These are phyloP conservation scores for Serinus canaria DNA, from an alignment of 2,113 vertebrate species.

Conservation along the genomic window DNA sequence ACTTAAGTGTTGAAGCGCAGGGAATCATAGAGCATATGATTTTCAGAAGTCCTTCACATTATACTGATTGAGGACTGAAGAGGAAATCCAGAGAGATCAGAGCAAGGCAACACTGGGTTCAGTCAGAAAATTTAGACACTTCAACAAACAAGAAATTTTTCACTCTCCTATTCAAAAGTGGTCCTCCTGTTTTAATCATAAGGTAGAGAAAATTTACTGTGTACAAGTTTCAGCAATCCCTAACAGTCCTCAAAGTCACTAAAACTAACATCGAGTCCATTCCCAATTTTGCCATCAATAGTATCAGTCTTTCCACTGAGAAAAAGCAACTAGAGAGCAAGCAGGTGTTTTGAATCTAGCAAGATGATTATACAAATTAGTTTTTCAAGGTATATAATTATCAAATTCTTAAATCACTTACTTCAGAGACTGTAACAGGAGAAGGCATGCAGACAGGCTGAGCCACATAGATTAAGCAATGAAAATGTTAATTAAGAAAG, in stretches of 20 bases:
- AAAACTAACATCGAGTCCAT: not conserved
- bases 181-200: not conserved
- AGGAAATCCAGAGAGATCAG: not conserved
- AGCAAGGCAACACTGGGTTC: not conserved
- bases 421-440: slow-evolving; percentile 25
- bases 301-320: not conserved
- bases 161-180: not conserved
- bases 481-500: not conserved
- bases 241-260: not conserved
- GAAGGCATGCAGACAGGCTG: not conserved
- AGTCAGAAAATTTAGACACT: not conserved
- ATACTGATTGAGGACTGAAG: not conserved
- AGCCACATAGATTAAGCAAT: not conserved
- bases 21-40: not conserved
- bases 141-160: not conserved
- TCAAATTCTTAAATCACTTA: not conserved
- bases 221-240: not conserved
- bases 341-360: not conserved
- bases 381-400: slow-evolving; percentile 19
- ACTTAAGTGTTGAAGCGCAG: not conserved
- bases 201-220: not conserved
- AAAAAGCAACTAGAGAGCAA: not conserved
- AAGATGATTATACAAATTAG: not conserved
- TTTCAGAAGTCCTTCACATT: not conserved
- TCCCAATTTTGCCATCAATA: not conserved